Base-by-base conservation (phyloP, 2,797 vertebrate species). In the Acanthopagrus latus region DNA sequence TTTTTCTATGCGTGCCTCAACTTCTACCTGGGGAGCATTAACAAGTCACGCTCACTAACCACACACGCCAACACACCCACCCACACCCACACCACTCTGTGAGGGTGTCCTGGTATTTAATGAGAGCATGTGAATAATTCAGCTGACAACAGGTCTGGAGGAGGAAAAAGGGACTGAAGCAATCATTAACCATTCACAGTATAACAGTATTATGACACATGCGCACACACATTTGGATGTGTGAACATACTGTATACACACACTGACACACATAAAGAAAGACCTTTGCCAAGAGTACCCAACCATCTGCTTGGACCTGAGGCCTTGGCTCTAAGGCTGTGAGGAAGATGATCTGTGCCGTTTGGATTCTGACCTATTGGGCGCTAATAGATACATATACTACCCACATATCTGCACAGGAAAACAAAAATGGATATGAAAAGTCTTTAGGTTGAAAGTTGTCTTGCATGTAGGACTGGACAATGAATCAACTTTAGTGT, bases 71-170 rank as follows among this genome's bases (percentile, higher is more conserved):
- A 65, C 70, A 76, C 78, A 68, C 73, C 3, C 75, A 74, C 77
- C 64, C 80, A 78, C 66, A 58, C 64, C 55, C 41, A 84, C 80
- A 8, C 62, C 41, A 9, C 56, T 64, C 52, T 71, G 71, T 48
- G 55, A 77, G 78, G 72, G 75, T 86, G 87, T 90, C 82, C 69
- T 86, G 86, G 75, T 87, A 90, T 93, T 88, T 92, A 92, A 90
- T 92, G 81, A 92, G 88, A 88, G 59, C 84, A 76, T 84, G 84
- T 94, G 90, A 95, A 95, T 95, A 90, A 93, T 94, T 94, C 85
- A 94, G 84, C 67, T 83, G 72, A 86, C 81, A 86, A 80, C 72
- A 79, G 71, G 75, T 76, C 86, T 80, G 66, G 62, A 89, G 87
- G 88, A 83, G 43, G 57, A 64, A 72, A 38, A 50, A 66, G 57